Percentiles rank a stretch among this genome's conserved stretches.
Conservation (phyloP, 2,888 invertebrate species). For the Syrista parreyssii region DNA sequence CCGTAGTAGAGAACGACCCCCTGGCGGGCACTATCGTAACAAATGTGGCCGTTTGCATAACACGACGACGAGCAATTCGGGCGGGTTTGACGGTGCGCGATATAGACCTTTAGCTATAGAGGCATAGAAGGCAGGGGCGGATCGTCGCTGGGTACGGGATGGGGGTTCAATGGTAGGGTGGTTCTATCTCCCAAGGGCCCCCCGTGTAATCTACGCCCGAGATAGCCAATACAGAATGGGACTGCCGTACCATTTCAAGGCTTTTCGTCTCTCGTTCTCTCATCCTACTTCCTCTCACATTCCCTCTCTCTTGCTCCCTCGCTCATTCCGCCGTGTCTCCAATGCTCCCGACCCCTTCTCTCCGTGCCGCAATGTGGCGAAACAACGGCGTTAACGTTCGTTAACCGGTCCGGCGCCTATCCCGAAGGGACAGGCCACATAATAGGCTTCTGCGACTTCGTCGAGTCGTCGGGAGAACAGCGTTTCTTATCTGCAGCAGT, state of each 20-base stretch:
- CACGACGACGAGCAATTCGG: slow-evolving; percentile 66
- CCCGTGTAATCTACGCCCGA: slow-evolving; percentile 48
- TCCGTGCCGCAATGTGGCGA: slow-evolving; percentile 32
- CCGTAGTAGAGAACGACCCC: slow-evolving; percentile 57
- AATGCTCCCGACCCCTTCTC: slow-evolving; percentile 20
- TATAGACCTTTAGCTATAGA: slow-evolving; percentile 61
- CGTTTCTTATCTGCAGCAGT: neutral
- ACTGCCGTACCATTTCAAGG: slow-evolving; percentile 41
- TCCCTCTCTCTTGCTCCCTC: slow-evolving; percentile 15
- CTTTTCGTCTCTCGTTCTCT: slow-evolving; percentile 29
- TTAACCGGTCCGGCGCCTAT: slow-evolving; percentile 38
- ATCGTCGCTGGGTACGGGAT: slow-evolving; percentile 30
- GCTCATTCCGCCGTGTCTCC: slow-evolving; percentile 7
- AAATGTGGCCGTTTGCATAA: slow-evolving; percentile 66
- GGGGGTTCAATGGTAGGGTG: slow-evolving; percentile 27
- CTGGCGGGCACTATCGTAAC: slow-evolving; percentile 63
- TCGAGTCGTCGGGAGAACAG: neutral
- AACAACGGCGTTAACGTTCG: slow-evolving; percentile 44
- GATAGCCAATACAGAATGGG: slow-evolving; percentile 58
- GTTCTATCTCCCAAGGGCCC: slow-evolving; percentile 35
- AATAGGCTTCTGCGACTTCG: neutral
- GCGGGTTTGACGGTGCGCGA: slow-evolving; percentile 66
- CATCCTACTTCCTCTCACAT: slow-evolving; percentile 8
- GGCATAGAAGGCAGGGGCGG: slow-evolving; percentile 24
- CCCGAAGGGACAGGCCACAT: slow-evolving; percentile 21